These are phyloP conservation scores for Triops longicaudatus DNA, from an alignment of 1,140 invertebrate species.

Conservation along the genomic window DNA sequence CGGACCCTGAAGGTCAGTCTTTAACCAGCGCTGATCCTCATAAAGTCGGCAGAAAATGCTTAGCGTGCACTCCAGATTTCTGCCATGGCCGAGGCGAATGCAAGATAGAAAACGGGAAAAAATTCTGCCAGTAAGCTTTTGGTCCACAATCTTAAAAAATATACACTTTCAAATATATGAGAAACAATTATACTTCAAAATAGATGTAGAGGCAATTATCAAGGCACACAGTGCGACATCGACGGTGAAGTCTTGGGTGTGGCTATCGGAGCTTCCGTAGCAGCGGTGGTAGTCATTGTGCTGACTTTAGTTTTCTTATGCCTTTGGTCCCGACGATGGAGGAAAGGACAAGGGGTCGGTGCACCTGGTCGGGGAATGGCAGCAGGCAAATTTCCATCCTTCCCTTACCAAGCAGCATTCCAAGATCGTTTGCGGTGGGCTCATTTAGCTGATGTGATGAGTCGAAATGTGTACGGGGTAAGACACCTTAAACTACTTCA, in stretches of 20 bases:
- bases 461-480: slow-evolving; percentile 66
- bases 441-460: slow-evolving; percentile 66
- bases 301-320: slow-evolving; percentile 75
- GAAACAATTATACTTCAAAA: slow-evolving; percentile 29
- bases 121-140: slow-evolving; percentile 62
- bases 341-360: slow-evolving; percentile 64
- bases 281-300: slow-evolving; percentile 77
- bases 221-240: slow-evolving; percentile 76
- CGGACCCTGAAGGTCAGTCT: slow-evolving; percentile 46
- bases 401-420: slow-evolving; percentile 50
- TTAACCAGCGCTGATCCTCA: slow-evolving; percentile 50
- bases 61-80: slow-evolving; percentile 59
- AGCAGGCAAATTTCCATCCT: slow-evolving; percentile 47
- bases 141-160: not conserved
- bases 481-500: slow-evolving; percentile 23
- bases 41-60: slow-evolving; percentile 60
- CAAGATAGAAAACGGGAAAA: slow-evolving; percentile 60
- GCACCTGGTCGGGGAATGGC: slow-evolving; percentile 42
- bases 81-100: slow-evolving; percentile 75
- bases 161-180: not conserved
- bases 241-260: slow-evolving; percentile 85
- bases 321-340: slow-evolving; percentile 86
- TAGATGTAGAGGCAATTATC: slow-evolving; percentile 75
- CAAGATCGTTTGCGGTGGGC: slow-evolving; percentile 73
- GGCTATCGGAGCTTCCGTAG: slow-evolving; percentile 76